Evolutionary conservation across 2,888 invertebrate species (phyloP), one percentile per base, ranked within the genome.

Genomic region (Crematogaster levior): DNA sequence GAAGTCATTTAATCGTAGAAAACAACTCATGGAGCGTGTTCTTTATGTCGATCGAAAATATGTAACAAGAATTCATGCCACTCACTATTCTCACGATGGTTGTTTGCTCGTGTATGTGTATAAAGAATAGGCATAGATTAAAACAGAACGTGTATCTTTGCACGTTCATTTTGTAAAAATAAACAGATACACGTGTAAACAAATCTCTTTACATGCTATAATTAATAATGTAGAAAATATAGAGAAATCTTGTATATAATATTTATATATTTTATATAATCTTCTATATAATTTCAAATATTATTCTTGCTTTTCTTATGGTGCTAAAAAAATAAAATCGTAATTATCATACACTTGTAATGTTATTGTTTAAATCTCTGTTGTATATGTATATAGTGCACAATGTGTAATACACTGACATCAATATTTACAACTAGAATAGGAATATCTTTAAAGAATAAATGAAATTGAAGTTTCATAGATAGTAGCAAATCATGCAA

Each of bases 31-130:
- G 6, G 30, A 68, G 65, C 12, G 1, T 24, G n/a, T 6, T 18
- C 51, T 46, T 65, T 74, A 82, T 79, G 53, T 74, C 30, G 56
- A 24, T 72, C 61, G 80, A 88, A 51, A 40, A 56, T 84, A 48
- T 74, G 77, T 60, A 77, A 66, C 1, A n/a, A 18, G 21, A 72
- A 77, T 65, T 66, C 87, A 88, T 88, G 88, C 89, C 73, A 63
- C 75, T 75, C 81, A 81, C 30, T 77, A 81, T 60, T 46, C 63
- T 68, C 81, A 34, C 74, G 84, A 66, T 75, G 43, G n/a, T 77
- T 83, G 56, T 56, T 37, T 70, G 24, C n/a, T 40, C 12, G 27
- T 61, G 21, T 24, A 30, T 24, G 21, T 63, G 15, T 60, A 43
- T 68, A 27, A 56, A 83, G 6, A 60, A 12, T 46, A 74, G 12